These are phyloP conservation scores for Dexiosoma caninum DNA, from an alignment of 2,888 invertebrate species.

Conservation along the genomic window DNA sequence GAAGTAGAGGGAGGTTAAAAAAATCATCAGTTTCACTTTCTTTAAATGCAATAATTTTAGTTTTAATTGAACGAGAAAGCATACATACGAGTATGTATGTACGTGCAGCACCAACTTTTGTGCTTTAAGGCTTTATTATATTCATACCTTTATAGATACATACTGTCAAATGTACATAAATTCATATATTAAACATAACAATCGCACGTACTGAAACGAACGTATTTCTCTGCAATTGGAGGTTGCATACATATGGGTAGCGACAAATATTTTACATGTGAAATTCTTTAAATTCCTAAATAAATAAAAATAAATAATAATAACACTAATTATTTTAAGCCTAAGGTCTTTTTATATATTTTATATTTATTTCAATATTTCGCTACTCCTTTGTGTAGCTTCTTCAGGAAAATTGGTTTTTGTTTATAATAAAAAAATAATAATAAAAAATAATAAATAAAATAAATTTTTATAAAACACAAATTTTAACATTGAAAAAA, in stretches of 20 bases:
- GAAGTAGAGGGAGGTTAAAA: no score
- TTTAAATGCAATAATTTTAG: conserved; percentile 24
- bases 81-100: no score
- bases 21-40: conserved; percentile 46
- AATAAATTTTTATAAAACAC: no score
- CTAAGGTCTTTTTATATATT: no score
- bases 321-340: no score
- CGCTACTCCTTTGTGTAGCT: no score
- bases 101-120: neutral
- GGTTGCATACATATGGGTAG: neutral
- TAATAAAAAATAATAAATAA: no score
- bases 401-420: no score
- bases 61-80: neutral
- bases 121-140: conserved; percentile 6
- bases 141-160: neutral
- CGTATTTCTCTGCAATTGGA: neutral
- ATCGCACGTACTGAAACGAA: neutral
- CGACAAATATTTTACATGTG: neutral
- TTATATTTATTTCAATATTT: no score
- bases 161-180: neutral
- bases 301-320: no score
- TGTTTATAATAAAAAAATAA: no score
- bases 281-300: neutral
- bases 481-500: no score
- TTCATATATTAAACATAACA: neutral